A percentile compares a stretch with the other conserved stretches of the same genome.
Conservation (phyloP, 2,113 vertebrate species). For the Nycticebus coucang region DNA sequence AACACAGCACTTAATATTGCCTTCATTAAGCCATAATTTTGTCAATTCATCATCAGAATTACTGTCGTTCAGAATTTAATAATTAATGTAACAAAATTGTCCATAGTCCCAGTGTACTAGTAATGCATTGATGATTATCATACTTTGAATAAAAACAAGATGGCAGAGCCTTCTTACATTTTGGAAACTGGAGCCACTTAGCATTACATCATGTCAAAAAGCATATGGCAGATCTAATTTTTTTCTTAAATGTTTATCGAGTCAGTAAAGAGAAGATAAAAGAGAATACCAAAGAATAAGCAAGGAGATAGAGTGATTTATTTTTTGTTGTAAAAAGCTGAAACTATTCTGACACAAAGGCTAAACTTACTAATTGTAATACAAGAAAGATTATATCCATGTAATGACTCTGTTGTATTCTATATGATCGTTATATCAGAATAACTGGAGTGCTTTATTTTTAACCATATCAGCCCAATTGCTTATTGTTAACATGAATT, state of each 20-base stretch:
- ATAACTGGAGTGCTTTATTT: neutral
- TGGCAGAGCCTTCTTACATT: neutral
- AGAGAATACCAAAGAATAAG: neutral
- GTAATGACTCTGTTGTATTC: neutral
- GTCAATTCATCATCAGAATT: slow-evolving; percentile 46
- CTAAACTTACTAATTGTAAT: neutral
- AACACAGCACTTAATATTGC: slow-evolving; percentile 13
- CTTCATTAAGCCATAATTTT: slow-evolving; percentile 54
- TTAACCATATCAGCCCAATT: neutral
- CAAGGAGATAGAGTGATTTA: neutral
- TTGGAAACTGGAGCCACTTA: neutral
- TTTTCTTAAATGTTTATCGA: neutral
- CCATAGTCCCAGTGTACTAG: neutral
- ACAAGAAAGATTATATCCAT: neutral
- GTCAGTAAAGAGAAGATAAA: neutral
- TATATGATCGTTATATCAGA: neutral
- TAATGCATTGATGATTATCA: slow-evolving; percentile 30
- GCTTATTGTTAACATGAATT: slow-evolving; percentile 33
- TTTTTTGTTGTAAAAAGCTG: neutral
- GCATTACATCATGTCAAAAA: neutral
- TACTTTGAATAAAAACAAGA: slow-evolving; percentile 2
- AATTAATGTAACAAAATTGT: slow-evolving; percentile 8
- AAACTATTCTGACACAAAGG: neutral
- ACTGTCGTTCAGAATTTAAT: slow-evolving; percentile 53
- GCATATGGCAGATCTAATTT: neutral